A percentile compares a stretch with the other conserved stretches of the same genome.
These are phyloP conservation scores for Drosophila paulistorum DNA, from an alignment of 1,140 invertebrate genomes.

Conservation along the genomic window DNA sequence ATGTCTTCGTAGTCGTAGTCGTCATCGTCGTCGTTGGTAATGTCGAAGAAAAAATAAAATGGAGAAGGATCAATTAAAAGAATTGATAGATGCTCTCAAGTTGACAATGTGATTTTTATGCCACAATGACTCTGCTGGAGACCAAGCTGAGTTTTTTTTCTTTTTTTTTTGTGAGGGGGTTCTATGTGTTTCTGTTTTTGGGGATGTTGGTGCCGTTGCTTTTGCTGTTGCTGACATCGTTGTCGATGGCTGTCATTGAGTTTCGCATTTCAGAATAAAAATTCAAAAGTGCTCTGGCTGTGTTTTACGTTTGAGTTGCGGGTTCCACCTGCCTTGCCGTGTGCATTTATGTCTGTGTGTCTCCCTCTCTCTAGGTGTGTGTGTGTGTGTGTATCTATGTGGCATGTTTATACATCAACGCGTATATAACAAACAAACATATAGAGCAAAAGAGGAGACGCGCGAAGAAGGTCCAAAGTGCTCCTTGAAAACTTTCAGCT, in stretches of 20 bases:
- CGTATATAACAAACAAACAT: slow-evolving; percentile 64
- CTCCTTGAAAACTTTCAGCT: slow-evolving; percentile 54
- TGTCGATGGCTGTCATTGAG: slow-evolving; percentile 65
- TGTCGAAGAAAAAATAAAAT: slow-evolving; percentile 19
- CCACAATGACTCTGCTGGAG: slow-evolving; percentile 44
- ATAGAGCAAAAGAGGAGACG: slow-evolving; percentile 36
- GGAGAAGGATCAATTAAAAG: slow-evolving; percentile 65
- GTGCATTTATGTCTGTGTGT: slow-evolving; percentile 1
- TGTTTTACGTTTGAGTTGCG: slow-evolving; percentile 31
- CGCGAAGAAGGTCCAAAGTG: slow-evolving; percentile 21
- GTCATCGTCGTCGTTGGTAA: background rate
- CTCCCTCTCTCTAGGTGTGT: background rate
- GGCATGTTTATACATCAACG: slow-evolving; percentile 63
- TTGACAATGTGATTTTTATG: slow-evolving; percentile 67
- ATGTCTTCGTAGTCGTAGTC: background rate
- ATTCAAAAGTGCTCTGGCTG: slow-evolving; percentile 53
- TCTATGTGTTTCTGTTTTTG: slow-evolving; percentile 5
- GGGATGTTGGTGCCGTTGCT: slow-evolving; percentile 15
- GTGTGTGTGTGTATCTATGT: slow-evolving; percentile 39
- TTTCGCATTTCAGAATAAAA: slow-evolving; percentile 67
- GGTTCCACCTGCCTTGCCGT: slow-evolving; percentile 32
- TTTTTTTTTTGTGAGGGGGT: background rate
- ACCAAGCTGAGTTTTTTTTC: slow-evolving; percentile 8
- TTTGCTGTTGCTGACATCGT: slow-evolving; percentile 28
- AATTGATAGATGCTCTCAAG: slow-evolving; percentile 65